Percentiles rank a stretch among this genome's conserved stretches.
These are phyloP conservation scores for Scaptomyza tumidula DNA, from an alignment of 2,888 invertebrate genomes.

Conservation along the genomic window DNA sequence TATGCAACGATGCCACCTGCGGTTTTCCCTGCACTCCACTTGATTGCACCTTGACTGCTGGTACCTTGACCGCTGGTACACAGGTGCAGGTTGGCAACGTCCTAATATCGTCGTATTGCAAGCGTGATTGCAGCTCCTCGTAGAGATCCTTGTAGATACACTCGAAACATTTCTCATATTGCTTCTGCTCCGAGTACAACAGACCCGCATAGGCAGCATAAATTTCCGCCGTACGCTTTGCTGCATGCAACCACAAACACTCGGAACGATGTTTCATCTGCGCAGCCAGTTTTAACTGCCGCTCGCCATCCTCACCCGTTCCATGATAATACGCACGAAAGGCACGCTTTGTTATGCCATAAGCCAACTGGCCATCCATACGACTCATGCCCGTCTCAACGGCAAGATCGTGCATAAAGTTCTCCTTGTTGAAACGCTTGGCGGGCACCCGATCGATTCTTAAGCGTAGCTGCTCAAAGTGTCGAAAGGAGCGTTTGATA, in stretches of 20 bases:
- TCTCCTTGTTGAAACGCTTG: slow-evolving; percentile 72
- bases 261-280: slow-evolving; percentile 63
- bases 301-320: slow-evolving; percentile 58
- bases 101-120: slow-evolving; percentile 33
- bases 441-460: slow-evolving; percentile 62
- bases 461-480: slow-evolving; percentile 72
- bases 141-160: slow-evolving; percentile 66
- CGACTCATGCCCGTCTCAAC: slow-evolving; percentile 72
- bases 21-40: accelerated
- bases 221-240: slow-evolving; percentile 72
- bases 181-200: slow-evolving; percentile 64
- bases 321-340: slow-evolving; percentile 81
- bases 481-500: slow-evolving; percentile 66
- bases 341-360: slow-evolving; percentile 77
- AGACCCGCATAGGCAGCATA: slow-evolving; percentile 70
- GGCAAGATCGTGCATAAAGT: slow-evolving; percentile 74
- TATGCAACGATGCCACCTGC: neutral
- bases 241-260: slow-evolving; percentile 79
- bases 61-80: too few species aligned
- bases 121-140: slow-evolving; percentile 55
- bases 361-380: slow-evolving; percentile 77
- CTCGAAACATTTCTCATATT: slow-evolving; percentile 65
- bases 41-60: accelerated
- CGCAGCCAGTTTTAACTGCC: slow-evolving; percentile 34
- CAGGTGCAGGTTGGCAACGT: slow-evolving; percentile 32